These are phyloP conservation scores for Thaumetopoea pityocampa DNA, from an alignment of 1,140 invertebrate genomes.

Conservation along the genomic window DNA sequence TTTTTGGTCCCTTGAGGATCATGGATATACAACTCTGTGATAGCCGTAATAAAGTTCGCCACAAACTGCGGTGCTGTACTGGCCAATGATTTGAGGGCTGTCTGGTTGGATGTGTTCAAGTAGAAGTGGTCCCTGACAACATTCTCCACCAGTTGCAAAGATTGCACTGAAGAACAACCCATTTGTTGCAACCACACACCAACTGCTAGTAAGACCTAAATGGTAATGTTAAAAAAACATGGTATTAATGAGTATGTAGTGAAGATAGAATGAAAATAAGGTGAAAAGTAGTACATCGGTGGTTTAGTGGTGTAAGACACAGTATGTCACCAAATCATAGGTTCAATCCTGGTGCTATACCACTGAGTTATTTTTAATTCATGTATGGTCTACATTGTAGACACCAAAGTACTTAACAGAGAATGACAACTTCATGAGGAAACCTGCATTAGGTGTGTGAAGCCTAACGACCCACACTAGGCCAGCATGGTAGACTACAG, in stretches of 20 bases:
- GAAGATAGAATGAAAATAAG: no score
- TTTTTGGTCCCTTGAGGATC: slow-evolving; percentile 58
- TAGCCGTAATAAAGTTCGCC: slow-evolving; percentile 86
- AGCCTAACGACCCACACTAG: no score
- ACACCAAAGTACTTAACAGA: no score
- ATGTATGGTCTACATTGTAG: no score
- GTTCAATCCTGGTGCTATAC: no score
- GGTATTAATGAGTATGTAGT: no score
- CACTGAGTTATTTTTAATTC: no score
- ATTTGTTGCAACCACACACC: slow-evolving; percentile 91
- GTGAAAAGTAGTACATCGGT: neutral
- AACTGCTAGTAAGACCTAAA: slow-evolving; percentile 81
- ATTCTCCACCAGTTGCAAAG: slow-evolving; percentile 83
- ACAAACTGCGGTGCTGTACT: slow-evolving; percentile 85
- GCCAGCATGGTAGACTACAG: no score
- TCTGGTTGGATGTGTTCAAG: slow-evolving; percentile 80
- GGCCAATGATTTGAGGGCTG: slow-evolving; percentile 81
- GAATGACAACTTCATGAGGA: no score
- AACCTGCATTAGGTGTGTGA: no score
- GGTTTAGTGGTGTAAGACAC: neutral
- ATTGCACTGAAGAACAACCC: slow-evolving; percentile 84
- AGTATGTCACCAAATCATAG: no score
- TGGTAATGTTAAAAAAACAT: no score
- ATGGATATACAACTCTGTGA: slow-evolving; percentile 84
- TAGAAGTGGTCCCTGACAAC: slow-evolving; percentile 88